Evolutionary conservation across 2,888 invertebrate species (phyloP).

Genomic region (Noctua janthina): DNA sequence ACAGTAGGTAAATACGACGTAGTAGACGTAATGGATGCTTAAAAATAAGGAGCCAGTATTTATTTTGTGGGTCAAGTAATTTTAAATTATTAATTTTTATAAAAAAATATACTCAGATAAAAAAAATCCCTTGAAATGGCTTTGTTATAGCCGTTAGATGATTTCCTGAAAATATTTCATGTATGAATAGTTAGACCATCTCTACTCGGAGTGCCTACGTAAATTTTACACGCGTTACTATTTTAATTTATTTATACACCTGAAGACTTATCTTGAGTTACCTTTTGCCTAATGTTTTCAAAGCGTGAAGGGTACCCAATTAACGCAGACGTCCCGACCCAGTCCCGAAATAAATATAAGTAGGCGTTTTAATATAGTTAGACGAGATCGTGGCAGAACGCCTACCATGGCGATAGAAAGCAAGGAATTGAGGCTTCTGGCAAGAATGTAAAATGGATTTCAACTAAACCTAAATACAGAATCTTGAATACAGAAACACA

Average conservation of each 20-base stretch:
- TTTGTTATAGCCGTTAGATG: too few relatives aligned
- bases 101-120: too few relatives aligned
- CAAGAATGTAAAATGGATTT: neutral
- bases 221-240: slow-evolving; percentile 1
- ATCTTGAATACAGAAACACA: neutral
- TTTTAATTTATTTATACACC: slow-evolving; percentile 8
- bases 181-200: too few relatives aligned
- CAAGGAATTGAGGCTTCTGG: neutral
- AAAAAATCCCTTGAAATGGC: too few relatives aligned
- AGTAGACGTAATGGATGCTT: too few relatives aligned
- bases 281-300: slow-evolving; percentile 44
- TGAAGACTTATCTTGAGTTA: slow-evolving; percentile 24
- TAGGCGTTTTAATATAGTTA: slow-evolving; percentile 2
- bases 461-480: neutral
- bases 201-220: neutral
- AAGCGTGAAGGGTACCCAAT: slow-evolving; percentile 26
- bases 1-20: too few relatives aligned
- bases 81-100: too few relatives aligned
- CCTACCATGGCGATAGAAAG: neutral
- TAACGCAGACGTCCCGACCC: slow-evolving; percentile 15
- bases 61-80: too few relatives aligned
- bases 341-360: slow-evolving; percentile 22
- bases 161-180: too few relatives aligned
- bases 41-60: too few relatives aligned
- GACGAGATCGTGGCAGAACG: neutral